Evolutionary conservation across 2,113 vertebrate species (phyloP), one percentile per base, ranked within the genome.

Genomic region (Illadopsis cleaveri): DNA sequence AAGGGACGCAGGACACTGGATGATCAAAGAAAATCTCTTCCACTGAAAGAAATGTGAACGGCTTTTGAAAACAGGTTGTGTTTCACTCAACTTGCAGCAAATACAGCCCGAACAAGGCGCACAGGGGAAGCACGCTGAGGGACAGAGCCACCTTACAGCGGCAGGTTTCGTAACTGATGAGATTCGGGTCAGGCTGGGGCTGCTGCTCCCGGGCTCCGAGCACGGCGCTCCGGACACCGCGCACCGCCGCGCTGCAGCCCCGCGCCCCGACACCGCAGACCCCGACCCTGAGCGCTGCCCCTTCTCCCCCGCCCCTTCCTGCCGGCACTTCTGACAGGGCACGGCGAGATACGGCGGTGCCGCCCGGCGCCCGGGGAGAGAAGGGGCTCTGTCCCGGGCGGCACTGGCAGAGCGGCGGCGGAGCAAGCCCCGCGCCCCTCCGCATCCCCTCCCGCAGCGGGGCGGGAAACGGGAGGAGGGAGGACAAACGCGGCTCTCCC

Each of bases 1-100:
- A 42, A 44, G 45, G 16, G 57, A 68, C 0, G 1, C 11, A n/a
- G 28, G 11, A 42, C 4, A 40, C 1, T 4, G 27, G 10, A 61
- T 66, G 19, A 45, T 3, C 17, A 62, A 38, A 37, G 16, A 30
- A 44, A 66, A 54, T 3, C 42, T 6, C 28, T 66, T 30, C 16
- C 30, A 30, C 4, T 3, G 12, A 35, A 31, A 69, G 13, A 75
- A 68, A 58, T 0, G 12, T 3, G 44, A 92, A 56, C 3, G 53
- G 35, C 60, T 91, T 53, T 1, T 17, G 45, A 42, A 69, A 57
- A 85, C 0, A 2, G 38, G 14, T 0, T 31, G 23, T 9, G 6
- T 31, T 86, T 44, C 16, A 47, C 47, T 7, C 27, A 58, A 91
- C 89, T 84, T 10, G 38, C 47, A 42, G 37, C 50, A 23, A 51